Conservation (phyloP, 2,797 vertebrate species). For the Arctocebus calabarensis region DNA sequence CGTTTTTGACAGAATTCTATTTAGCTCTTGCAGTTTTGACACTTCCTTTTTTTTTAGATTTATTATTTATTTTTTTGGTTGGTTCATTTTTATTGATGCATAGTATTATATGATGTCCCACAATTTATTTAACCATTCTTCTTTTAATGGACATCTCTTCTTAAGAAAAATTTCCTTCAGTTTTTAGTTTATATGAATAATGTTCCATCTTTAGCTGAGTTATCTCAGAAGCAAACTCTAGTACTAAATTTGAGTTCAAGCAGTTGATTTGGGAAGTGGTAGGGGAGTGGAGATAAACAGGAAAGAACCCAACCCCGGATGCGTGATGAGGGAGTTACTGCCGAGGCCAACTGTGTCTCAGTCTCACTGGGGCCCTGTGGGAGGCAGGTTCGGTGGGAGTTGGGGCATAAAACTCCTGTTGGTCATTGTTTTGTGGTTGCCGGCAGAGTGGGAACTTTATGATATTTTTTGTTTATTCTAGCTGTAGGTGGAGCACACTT, state of each 20-base stretch:
- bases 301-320: neutral
- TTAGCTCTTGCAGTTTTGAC: neutral
- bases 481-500: neutral
- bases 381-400: neutral
- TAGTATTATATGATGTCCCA: neutral
- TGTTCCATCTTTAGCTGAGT: neutral
- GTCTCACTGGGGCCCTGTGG: neutral
- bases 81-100: neutral
- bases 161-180: neutral
- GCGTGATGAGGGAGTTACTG: neutral
- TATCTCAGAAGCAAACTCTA: conserved; percentile 7
- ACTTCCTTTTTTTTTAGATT: no score
- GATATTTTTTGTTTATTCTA: neutral
- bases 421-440: neutral
- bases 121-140: neutral
- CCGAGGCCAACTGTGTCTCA: neutral
- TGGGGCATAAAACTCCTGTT: neutral
- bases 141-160: neutral
- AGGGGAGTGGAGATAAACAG: neutral
- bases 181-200: neutral
- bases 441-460: neutral
- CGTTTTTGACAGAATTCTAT: neutral
- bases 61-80: no score
- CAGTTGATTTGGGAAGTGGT: neutral
- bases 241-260: neutral